phyloP scores from a whole-genome alignment of 1,140 invertebrate species.

The Hydropsyche tenuis region DNA sequence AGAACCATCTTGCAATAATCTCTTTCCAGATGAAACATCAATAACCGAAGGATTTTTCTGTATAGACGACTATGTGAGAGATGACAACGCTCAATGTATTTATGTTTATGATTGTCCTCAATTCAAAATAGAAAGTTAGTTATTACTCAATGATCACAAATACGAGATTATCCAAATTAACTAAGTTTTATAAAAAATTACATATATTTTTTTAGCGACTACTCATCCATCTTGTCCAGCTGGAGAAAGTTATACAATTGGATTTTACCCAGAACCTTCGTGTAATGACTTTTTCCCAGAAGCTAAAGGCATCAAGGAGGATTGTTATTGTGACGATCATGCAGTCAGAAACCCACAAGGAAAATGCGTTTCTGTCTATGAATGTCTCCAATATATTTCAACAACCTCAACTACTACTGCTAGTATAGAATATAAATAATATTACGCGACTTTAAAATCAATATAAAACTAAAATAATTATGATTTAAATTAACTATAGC shows the following conservation, averaged over 20 bases:
- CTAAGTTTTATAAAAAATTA: too few relatives aligned
- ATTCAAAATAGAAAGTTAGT: too few relatives aligned
- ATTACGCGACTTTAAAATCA: neutral
- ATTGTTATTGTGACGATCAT: neutral
- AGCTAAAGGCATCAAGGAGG: neutral
- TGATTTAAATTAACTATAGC: neutral
- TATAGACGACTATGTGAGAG: neutral
- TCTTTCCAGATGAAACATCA: neutral
- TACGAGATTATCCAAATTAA: too few relatives aligned
- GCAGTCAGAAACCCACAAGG: neutral
- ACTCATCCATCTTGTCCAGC: neutral
- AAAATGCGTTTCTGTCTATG: neutral
- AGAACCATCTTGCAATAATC: neutral
- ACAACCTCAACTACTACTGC: too few relatives aligned
- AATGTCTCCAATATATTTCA: too few relatives aligned
- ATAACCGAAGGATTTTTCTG: neutral
- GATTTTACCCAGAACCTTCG: conserved; percentile 1
- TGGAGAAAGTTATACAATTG: neutral
- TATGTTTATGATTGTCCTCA: too few relatives aligned
- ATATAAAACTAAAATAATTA: neutral
- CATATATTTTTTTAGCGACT: too few relatives aligned
- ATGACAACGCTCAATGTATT: neutral
- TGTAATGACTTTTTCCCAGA: neutral
- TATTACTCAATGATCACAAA: too few relatives aligned
- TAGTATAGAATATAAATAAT: neutral